Evolutionary conservation across 2,888 invertebrate genomes (phyloP), one percentile per base, ranked within the genome.

Genomic region (Pterostichus niger): DNA sequence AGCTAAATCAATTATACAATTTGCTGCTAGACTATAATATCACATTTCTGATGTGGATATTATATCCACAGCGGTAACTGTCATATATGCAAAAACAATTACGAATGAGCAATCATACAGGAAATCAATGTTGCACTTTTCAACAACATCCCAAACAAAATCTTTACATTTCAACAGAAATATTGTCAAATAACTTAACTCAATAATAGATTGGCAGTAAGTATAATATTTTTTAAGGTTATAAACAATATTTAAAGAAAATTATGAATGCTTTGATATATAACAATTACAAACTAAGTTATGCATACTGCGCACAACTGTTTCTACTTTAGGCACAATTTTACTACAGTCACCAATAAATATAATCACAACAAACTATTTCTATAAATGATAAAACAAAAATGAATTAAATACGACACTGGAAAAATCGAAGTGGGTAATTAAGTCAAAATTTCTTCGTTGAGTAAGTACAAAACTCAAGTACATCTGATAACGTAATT

Each of bases 21-120:
- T 44, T 71, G 84, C 82, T 82, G 77, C 73, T 84, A 78, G 86
- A 85, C 84, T 85, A 92, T 93, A 93, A 93, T 93, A 93, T 93
- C 93, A 93, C 93, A 93, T 93, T 93, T 93, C 93, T 93, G 90
- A 93, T 93, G 93, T 93, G 93, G 93, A 93, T 93, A 93, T 93
- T 93, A 93, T 91, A 33, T 83, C 83, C 83, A 83, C 83, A 83
- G 83, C 83, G 44, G 52, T 80, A 78, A 79, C 52, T 73, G 81
- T 73, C 44, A 81, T 81, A 81, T 80, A 49, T 61, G 11, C 52
- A 68, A 64, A 80, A 68, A 80, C 33, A 71, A 35, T 54, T 54
- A 40, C 46, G 52, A 79, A 64, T 56, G 40, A 56, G 54, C 54
- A 54, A 24, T 75, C 6, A 49, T 13, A 49, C 11, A n/a, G 49